Percentiles rank a stretch among this genome's conserved stretches.
Conservation (phyloP, 2,113 vertebrate species). For the Scopus umbretta region DNA sequence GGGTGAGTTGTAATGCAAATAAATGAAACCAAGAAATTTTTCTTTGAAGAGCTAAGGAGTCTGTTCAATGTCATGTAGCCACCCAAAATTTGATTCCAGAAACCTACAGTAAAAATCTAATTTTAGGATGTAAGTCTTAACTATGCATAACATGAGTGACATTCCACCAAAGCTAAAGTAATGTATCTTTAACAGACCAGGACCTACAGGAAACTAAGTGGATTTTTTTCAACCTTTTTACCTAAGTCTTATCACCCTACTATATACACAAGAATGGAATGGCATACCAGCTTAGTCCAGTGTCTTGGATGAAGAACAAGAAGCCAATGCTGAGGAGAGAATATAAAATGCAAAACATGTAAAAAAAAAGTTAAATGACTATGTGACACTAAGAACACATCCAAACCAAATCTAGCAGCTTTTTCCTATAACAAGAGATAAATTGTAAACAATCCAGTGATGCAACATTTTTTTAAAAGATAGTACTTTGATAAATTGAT, state of each 20-base stretch:
- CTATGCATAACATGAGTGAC: background rate
- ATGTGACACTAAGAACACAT: background rate
- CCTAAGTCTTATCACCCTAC: background rate
- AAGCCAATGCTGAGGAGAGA: background rate
- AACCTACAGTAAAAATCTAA: background rate
- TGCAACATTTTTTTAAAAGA: background rate
- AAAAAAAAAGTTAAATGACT: background rate
- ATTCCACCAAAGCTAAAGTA: background rate
- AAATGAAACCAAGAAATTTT: background rate
- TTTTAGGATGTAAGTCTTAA: background rate
- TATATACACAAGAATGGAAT: background rate
- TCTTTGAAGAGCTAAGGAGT: background rate
- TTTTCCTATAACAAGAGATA: background rate
- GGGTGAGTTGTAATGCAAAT: background rate
- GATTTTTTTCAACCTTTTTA: accelerated
- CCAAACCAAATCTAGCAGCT: background rate
- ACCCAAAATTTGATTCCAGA: background rate
- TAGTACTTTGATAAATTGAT: background rate
- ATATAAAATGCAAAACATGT: background rate
- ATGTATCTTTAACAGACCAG: background rate
- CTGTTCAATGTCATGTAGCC: background rate
- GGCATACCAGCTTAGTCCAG: background rate
- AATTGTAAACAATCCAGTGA: background rate
- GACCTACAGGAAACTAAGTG: background rate
- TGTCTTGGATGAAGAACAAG: background rate